Conservation (phyloP, 2,797 vertebrate genomes). For the Cichlasoma orientale region DNA sequence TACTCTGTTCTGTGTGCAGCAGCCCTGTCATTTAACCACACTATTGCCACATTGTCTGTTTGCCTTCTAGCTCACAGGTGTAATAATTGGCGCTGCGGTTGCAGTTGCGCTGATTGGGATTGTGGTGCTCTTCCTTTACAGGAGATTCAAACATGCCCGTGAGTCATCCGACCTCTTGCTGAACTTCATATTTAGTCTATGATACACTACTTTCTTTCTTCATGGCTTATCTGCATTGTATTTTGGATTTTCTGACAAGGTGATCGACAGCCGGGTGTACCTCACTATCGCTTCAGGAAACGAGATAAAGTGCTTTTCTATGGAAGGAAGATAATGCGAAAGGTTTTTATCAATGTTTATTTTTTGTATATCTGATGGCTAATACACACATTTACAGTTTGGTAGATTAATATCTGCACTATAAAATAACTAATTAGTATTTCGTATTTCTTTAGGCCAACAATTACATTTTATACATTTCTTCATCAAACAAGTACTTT, state of each 20-base stretch:
- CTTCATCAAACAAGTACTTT: background rate
- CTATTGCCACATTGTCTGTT: background rate
- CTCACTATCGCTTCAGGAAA: slow-evolving; percentile 92
- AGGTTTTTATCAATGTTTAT: slow-evolving; percentile 76
- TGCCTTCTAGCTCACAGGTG: slow-evolving; percentile 85
- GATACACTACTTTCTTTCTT: background rate
- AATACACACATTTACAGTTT: background rate
- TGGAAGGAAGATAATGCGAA: slow-evolving; percentile 95
- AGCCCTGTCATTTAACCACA: background rate
- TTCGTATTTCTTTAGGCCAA: background rate
- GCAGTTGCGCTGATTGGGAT: slow-evolving; percentile 84
- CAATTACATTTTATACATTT: background rate
- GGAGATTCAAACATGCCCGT: slow-evolving; percentile 84
- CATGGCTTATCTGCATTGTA: background rate
- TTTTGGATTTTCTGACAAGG: slow-evolving; percentile 71
- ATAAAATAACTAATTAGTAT: background rate
- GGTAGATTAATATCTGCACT: background rate
- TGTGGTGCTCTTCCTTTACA: slow-evolving; percentile 85
- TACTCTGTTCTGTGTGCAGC: background rate
- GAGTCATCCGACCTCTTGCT: slow-evolving; percentile 68
- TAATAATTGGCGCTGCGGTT: slow-evolving; percentile 86
- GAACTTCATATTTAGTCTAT: background rate
- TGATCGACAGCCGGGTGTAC: slow-evolving; percentile 73
- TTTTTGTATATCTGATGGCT: background rate
- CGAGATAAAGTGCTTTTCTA: slow-evolving; percentile 96